phyloP scores from a whole-genome alignment of 1,140 invertebrate species.

The Drosophila quadrilineata region DNA sequence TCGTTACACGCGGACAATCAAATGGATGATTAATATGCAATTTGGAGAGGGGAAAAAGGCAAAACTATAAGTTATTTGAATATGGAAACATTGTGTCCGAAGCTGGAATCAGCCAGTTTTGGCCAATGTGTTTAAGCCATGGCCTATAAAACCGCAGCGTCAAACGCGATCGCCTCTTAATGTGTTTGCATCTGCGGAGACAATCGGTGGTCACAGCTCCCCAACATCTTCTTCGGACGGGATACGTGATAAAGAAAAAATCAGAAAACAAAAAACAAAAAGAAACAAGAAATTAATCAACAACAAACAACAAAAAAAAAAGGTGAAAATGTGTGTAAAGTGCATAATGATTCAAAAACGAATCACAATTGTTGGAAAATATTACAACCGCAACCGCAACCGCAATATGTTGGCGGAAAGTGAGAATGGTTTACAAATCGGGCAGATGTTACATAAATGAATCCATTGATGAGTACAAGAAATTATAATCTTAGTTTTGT shows the following conservation, averaged over 20 bases:
- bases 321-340: no score
- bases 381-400: no score
- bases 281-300: no score
- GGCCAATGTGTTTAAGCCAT: not conserved
- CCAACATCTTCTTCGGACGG: slow-evolving; percentile 25
- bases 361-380: no score
- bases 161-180: slow-evolving; percentile 45
- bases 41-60: slow-evolving; percentile 3
- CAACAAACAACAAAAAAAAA: no score
- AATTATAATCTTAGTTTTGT: slow-evolving; percentile 6
- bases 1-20: not conserved
- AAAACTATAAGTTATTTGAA: not conserved
- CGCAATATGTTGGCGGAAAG: no score
- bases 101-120: slow-evolving; percentile 24
- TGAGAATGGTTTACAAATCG: no score
- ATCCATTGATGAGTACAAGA: not conserved
- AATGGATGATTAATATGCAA: slow-evolving; percentile 11
- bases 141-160: slow-evolving; percentile 55
- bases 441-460: slow-evolving; percentile 2
- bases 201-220: slow-evolving; percentile 49
- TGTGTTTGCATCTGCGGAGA: slow-evolving; percentile 33
- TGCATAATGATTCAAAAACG: no score
- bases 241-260: not conserved
- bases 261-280: slow-evolving; percentile 24
- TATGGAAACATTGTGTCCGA: slow-evolving; percentile 29